Conservation (phyloP, 2,888 invertebrate genomes). For the Laothoe populi region DNA sequence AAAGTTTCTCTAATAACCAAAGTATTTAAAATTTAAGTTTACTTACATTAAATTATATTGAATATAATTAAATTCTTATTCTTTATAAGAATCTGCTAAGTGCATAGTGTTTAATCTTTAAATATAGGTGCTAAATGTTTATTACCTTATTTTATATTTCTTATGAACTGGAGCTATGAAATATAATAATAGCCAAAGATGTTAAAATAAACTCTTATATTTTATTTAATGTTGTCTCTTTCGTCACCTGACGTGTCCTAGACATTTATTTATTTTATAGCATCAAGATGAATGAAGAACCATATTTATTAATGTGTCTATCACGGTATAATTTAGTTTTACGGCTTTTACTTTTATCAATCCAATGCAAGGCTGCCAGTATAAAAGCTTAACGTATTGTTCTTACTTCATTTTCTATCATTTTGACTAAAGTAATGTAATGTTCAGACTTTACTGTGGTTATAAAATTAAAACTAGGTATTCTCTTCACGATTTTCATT, state of each 20-base stretch:
- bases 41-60: not conserved
- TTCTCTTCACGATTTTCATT: no score
- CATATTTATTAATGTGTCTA: not conserved
- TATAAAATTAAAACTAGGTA: no score
- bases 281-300: not conserved
- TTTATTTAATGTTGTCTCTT: slow-evolving; percentile 37
- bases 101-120: not conserved
- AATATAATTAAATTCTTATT: slow-evolving; percentile 1
- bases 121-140: slow-evolving; percentile 34
- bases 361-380: not conserved
- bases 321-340: not conserved
- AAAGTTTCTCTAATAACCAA: slow-evolving; percentile 27
- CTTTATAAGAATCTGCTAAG: not conserved
- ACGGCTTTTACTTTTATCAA: slow-evolving; percentile 6
- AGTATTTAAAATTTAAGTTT: slow-evolving; percentile 22
- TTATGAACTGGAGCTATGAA: slow-evolving; percentile 37
- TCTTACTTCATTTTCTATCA: not conserved
- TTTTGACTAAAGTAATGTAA: no score
- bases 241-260: slow-evolving; percentile 27
- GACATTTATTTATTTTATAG: slow-evolving; percentile 16
- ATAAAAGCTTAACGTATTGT: not conserved
- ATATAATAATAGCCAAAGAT: slow-evolving; percentile 49
- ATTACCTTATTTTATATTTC: slow-evolving; percentile 29
- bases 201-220: slow-evolving; percentile 38
- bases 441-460: no score